Evolutionary conservation across 2,888 invertebrate species (phyloP).

Genomic region (Andrena bucephala): DNA sequence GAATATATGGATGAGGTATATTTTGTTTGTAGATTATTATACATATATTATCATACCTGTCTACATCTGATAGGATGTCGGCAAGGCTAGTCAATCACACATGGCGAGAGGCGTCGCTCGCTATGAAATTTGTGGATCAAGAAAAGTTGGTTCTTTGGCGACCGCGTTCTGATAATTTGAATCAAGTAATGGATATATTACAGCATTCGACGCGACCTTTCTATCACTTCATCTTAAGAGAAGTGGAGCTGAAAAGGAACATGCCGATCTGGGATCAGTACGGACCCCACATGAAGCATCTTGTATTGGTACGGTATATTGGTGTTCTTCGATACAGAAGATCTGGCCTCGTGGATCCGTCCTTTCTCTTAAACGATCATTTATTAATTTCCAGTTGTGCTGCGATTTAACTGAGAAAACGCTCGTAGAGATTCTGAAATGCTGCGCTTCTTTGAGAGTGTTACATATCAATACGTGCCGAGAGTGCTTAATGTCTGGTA

Average conservation of each 20-base stretch:
- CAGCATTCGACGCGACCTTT: constrained; percentile 85
- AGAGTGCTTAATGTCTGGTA: constrained; percentile 91
- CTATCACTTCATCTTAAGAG: constrained; percentile 86
- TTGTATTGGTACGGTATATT: constrained; percentile 85
- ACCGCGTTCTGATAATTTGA: constrained; percentile 84
- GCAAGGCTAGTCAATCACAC: constrained; percentile 88
- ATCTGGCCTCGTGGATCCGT: too few relatives aligned
- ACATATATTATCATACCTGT: constrained; percentile 88
- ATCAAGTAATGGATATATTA: constrained; percentile 84
- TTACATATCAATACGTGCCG: constrained; percentile 89
- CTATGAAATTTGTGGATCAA: constrained; percentile 87
- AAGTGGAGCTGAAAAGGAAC: constrained; percentile 86
- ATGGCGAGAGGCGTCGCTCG: constrained; percentile 90
- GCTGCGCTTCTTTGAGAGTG: constrained; percentile 87
- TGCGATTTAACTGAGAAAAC: constrained; percentile 89
- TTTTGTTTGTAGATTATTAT: constrained; percentile 87
- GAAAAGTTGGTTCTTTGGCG: constrained; percentile 86
- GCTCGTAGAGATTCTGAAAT: constrained; percentile 87
- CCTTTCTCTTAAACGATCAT: neutral
- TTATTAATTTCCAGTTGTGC: constrained; percentile 77
- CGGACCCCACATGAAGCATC: constrained; percentile 87
- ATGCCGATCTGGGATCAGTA: constrained; percentile 87
- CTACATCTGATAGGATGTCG: constrained; percentile 88
- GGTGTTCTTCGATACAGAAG: neutral
- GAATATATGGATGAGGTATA: neutral